Evolutionary conservation across 2,113 vertebrate genomes (phyloP), one percentile per base, ranked within the genome.

Genomic region (Seriola dumerili): DNA sequence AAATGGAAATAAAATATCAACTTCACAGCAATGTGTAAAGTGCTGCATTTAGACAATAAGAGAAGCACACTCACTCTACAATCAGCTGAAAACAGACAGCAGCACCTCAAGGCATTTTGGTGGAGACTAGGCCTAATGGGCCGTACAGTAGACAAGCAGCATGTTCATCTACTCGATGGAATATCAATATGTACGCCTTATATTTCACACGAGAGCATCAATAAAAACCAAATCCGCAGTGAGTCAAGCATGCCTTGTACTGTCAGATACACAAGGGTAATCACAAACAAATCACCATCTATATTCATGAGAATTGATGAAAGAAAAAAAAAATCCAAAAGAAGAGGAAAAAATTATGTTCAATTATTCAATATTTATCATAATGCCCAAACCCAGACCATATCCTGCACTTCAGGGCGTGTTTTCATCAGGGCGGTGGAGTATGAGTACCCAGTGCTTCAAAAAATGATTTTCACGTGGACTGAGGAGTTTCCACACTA

Each of bases 141-240:
- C 82, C 14, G 1, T 50, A 78, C 46, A 84, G 62, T 6, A 74
- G 70, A 85, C 78, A 64, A 78, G 68, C 34, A 67, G 83, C 65
- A 63, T 79, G 58, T 63, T 80, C 38, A 82, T 83, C 67, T 82
- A 29, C 74, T 63, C 12, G 63, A 55, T 63, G 38, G 59, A 85
- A 82, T 72, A 87, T 87, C 82, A 87, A 84, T 90, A 78, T 77
- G 70, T 5, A 79, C 40, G 63, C 55, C 68, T 83, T 67, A 81
- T 84, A 46, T 78, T 72, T 80, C 70, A 90, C 19, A 58, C 0
- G 0, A 34, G 11, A 70, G 48, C 80, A 36, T 81, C 83, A 74
- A 64, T 83, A 74, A 64, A 64, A 78, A 73, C 62, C 23, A 54
- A 73, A 85, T 80, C 63, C 1, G 57, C 62, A 83, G 65, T 58